Conservation (phyloP, 2,888 invertebrate species). For the Zelleria hepariella region DNA sequence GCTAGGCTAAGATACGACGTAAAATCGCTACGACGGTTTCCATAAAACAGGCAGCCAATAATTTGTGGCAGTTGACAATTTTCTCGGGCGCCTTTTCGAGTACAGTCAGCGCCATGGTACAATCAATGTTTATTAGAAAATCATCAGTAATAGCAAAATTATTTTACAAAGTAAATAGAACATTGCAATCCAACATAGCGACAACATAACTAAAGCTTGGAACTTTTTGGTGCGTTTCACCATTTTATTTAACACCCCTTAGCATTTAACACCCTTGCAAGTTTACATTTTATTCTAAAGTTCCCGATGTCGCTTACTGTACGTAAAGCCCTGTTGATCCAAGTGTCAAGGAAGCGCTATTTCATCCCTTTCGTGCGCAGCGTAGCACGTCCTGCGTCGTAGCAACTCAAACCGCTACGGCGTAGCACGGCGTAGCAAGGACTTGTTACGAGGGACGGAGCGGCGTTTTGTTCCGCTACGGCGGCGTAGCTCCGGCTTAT, state of each 20-base stretch:
- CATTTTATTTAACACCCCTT: too few species aligned
- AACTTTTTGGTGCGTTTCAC: too few species aligned
- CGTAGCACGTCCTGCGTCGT: background rate
- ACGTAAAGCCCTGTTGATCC: too few species aligned
- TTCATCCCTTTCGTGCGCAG: background rate
- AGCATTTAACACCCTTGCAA: too few species aligned
- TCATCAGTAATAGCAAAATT: too few species aligned
- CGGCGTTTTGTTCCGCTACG: background rate
- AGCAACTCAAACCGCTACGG: background rate
- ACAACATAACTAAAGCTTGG: too few species aligned
- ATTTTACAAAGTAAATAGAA: too few species aligned
- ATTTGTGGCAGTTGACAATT: background rate
- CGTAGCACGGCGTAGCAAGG: background rate
- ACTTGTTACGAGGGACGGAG: background rate
- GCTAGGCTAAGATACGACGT: background rate
- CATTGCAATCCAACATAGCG: too few species aligned
- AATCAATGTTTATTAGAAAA: too few species aligned
- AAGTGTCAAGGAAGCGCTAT: too few species aligned
- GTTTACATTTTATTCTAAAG: too few species aligned
- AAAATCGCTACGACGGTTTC: background rate
- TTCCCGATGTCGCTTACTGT: too few species aligned
- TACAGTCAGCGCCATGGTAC: background rate
- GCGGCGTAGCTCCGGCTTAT: background rate
- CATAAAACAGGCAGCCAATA: background rate
- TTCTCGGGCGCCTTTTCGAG: background rate